Conservation (phyloP, 2,797 vertebrate genomes). For the Hylomyscus alleni region DNA sequence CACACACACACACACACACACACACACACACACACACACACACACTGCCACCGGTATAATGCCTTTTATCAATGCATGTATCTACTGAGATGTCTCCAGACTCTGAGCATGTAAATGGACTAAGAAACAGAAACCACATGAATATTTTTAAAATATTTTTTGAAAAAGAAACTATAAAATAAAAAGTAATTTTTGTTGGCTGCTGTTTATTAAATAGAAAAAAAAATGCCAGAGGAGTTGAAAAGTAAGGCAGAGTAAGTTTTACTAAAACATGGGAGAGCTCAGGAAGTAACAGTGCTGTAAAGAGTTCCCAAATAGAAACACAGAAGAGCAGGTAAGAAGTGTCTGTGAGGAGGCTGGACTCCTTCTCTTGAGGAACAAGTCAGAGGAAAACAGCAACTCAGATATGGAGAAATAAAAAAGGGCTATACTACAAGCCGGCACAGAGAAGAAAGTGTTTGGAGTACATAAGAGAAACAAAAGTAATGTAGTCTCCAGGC, state of each 20-base stretch:
- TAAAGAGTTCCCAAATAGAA: background rate
- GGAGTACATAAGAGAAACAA: constrained; percentile 4
- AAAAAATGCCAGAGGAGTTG: background rate
- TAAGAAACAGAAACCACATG: constrained; percentile 33
- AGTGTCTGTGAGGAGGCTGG: background rate
- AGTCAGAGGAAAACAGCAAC: constrained; percentile 31
- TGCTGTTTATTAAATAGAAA: constrained; percentile 45
- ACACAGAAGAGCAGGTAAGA: constrained; percentile 5
- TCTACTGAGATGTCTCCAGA: background rate
- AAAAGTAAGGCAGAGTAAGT: background rate
- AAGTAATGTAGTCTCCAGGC: constrained; percentile 21
- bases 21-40: background rate
- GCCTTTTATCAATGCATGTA: background rate
- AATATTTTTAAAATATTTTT: background rate
- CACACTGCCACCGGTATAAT: too few species aligned
- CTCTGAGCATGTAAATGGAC: background rate
- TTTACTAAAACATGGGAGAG: constrained; percentile 6
- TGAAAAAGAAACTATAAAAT: background rate
- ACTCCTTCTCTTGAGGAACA: background rate
- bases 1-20: too few species aligned
- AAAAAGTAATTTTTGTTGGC: background rate
- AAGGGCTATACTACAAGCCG: background rate
- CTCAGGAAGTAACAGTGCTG: background rate
- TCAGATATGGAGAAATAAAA: constrained; percentile 44
- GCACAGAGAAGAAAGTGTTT: background rate